Base-by-base conservation (phyloP, 2,113 vertebrate species). In the Dermatemys mawii region DNA sequence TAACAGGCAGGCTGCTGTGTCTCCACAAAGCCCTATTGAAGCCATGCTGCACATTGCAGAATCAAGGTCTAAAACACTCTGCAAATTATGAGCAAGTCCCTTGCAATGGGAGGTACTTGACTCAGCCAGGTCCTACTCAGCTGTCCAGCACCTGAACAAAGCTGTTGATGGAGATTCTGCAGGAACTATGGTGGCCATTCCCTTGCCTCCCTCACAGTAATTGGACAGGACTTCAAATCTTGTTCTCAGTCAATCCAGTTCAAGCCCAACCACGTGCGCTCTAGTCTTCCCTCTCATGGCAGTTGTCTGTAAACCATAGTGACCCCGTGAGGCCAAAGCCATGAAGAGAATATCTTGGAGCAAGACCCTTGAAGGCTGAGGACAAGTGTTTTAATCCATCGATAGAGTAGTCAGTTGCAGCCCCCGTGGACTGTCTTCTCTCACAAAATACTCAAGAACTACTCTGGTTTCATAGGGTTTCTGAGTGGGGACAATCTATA, bases 61-160 rank as follows among this genome's bases (percentile, higher is more conserved):
- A 89, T 78, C 67, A 41, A 27, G 24, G n/a, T 41, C 89, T 89
- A 94, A 90, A 79, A 73, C 90, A 84, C 75, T 89, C 44, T 82
- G 55, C 29, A 90, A 95, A 95, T 81, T 38, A 89, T 92, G 63
- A 89, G 4, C 76, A 94, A 82, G 86, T 67, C 46, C 79, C 92
- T 93, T 93, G 13, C 84, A 93, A 93, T 67, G 19, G 44, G 13
- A 80, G 35, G 24, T 38, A 94, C 63, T 86, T 22, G 73, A 86
- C 26, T 83, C 55, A 90, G 38, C 50, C 70, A 29, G 27, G 93
- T 78, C n/a, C 38, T 35, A 80, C 26, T 26, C 88, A 50, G 63
- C 24, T 78, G 22, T 88, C 75, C 82, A 86, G 22, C 5, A 93
- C 22, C 49, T 49, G 83, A 89, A 90, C 2, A 92, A 85, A 93